Conservation (phyloP, 2,113 vertebrate species). For the Plecturocebus donacophilus region DNA sequence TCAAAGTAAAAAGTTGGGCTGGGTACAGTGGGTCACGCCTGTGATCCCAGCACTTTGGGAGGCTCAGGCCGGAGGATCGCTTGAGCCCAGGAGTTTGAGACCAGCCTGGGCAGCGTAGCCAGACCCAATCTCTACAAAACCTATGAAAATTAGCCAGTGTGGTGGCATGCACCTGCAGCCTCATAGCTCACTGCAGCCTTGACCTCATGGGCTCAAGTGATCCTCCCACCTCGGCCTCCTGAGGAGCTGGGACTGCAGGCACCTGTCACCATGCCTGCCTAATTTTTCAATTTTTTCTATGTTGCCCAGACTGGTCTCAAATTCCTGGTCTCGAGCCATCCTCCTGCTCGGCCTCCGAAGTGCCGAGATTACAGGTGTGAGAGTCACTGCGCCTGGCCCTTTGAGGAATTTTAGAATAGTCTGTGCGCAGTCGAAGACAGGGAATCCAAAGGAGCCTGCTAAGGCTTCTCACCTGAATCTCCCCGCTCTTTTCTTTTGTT, state of each 20-base stretch:
- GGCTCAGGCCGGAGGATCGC: too few species aligned
- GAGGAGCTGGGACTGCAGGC: neutral
- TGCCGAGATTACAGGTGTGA: neutral
- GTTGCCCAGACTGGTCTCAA: neutral
- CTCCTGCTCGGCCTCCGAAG: too few species aligned
- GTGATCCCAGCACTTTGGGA: neutral
- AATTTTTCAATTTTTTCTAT: neutral
- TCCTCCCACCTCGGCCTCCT: neutral
- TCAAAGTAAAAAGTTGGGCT: neutral
- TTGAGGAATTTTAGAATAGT: neutral
- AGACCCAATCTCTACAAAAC: too few species aligned
- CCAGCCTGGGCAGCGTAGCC: too few species aligned
- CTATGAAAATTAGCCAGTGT: neutral
- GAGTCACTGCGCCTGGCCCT: too few species aligned
- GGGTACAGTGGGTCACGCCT: too few species aligned
- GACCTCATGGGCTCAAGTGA: neutral
- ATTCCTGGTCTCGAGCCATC: neutral
- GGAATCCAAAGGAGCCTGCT: neutral
- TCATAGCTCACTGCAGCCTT: neutral
- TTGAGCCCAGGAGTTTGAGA: too few species aligned
- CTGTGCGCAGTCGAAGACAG: neutral
- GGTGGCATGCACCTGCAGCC: neutral
- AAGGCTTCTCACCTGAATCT: neutral
- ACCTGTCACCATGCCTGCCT: rapidly evolving
- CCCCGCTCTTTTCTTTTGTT: neutral